These are phyloP conservation scores for Argyrosomus japonicus DNA, from an alignment of 2,113 vertebrate genomes.

Conservation along the genomic window DNA sequence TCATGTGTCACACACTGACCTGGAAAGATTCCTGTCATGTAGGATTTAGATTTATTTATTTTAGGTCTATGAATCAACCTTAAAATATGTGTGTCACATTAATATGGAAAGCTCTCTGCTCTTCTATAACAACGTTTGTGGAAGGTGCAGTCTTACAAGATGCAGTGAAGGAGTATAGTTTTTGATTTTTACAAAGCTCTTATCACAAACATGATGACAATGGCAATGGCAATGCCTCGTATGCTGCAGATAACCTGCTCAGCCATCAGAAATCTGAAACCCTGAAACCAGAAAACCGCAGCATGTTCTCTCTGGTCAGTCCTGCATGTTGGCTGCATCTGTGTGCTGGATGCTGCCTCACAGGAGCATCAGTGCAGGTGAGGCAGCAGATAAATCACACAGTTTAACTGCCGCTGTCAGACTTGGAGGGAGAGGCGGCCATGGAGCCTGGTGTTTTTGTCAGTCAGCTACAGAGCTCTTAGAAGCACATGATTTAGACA, in stretches of 20 bases:
- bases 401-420: background rate
- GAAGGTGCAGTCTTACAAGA: too few species aligned
- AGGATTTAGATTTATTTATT: too few species aligned
- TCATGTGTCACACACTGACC: too few species aligned
- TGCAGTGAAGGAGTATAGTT: too few species aligned
- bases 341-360: background rate
- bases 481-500: constrained; percentile 2
- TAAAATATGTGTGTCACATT: too few species aligned
- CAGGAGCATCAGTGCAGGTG: background rate
- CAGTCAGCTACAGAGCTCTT: background rate
- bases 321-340: background rate
- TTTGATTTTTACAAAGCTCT: background rate
- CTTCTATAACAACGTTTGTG: too few species aligned
- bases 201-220: background rate
- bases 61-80: too few species aligned
- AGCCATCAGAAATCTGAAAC: background rate
- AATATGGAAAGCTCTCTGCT: too few species aligned
- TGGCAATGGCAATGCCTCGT: background rate
- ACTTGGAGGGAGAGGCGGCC: background rate
- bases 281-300: background rate
- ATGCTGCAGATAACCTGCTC: background rate
- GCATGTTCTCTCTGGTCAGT: background rate
- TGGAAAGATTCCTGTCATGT: too few species aligned
- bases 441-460: background rate
- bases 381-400: background rate